phyloP scores from a whole-genome alignment of 2,888 invertebrate genomes.

The Cerceris rybyensis region DNA sequence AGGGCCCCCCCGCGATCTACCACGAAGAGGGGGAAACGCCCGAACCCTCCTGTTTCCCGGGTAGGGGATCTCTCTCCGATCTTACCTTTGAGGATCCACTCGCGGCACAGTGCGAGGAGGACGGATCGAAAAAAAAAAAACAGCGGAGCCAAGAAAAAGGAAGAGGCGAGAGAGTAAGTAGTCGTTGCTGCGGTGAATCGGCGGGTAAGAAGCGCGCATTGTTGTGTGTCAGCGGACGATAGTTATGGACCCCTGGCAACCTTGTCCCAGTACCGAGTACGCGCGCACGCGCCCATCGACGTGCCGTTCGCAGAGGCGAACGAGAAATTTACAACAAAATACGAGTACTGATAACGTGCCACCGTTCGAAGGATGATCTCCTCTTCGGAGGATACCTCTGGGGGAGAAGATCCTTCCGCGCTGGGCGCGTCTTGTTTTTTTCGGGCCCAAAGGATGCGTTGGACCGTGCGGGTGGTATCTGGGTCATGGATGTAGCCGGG shows the following conservation, averaged over 20 bases:
- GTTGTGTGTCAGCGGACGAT: slow-evolving; percentile 76
- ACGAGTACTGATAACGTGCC: slow-evolving; percentile 44
- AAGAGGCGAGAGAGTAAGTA: slow-evolving; percentile 26
- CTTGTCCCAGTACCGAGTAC: slow-evolving; percentile 79
- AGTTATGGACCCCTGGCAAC: slow-evolving; percentile 79
- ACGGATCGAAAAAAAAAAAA: slow-evolving; percentile 10
- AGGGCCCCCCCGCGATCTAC: slow-evolving; percentile 58
- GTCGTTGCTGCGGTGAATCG: slow-evolving; percentile 56
- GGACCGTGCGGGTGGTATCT: slow-evolving; percentile 51
- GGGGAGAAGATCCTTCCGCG: slow-evolving; percentile 43
- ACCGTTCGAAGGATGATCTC: background rate
- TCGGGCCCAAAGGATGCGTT: slow-evolving; percentile 30
- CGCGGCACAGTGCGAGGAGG: background rate
- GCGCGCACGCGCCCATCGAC: slow-evolving; percentile 47
- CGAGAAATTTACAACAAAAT: slow-evolving; percentile 31
- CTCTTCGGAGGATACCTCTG: background rate
- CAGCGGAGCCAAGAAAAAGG: slow-evolving; percentile 26
- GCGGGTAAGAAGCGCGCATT: slow-evolving; percentile 74
- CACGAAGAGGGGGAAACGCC: slow-evolving; percentile 43
- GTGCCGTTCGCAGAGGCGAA: slow-evolving; percentile 1
- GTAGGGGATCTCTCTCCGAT: slow-evolving; percentile 38
- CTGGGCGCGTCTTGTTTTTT: slow-evolving; percentile 27
- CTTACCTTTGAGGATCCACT: background rate
- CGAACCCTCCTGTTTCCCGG: slow-evolving; percentile 50
- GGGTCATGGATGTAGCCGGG: slow-evolving; percentile 62